Evolutionary conservation across 2,797 vertebrate species (phyloP).

Genomic region (Labeo calbasu): DNA sequence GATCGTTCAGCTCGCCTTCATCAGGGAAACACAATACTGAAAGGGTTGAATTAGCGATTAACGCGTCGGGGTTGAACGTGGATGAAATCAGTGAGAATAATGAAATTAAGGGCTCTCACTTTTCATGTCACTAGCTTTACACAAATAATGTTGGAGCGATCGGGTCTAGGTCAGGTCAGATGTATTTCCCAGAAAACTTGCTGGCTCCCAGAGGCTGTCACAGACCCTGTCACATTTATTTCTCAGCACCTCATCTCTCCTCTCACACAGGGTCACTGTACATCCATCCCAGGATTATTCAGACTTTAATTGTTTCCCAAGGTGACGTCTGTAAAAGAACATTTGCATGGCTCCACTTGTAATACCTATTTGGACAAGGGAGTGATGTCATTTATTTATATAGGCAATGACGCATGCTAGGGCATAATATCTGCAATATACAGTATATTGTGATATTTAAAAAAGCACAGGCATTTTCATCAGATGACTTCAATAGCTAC

Average conservation of each 20-base stretch:
- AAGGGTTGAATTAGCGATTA: not conserved
- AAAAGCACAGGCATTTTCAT: not conserved
- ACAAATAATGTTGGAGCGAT: slow-evolving; percentile 14
- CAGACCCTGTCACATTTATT: slow-evolving; percentile 30
- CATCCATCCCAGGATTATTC: slow-evolving; percentile 12
- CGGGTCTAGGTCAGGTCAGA: slow-evolving; percentile 9
- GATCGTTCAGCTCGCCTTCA: not conserved
- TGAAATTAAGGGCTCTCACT: slow-evolving; percentile 5
- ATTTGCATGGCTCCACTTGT: not conserved
- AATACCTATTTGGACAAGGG: not conserved
- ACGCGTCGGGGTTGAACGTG: not conserved
- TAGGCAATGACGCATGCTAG: not conserved
- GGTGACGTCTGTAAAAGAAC: not conserved
- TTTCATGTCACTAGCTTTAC: slow-evolving; percentile 28
- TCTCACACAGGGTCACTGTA: slow-evolving; percentile 22
- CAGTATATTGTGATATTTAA: not conserved
- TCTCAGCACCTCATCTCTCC: slow-evolving; percentile 40
- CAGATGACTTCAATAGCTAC: not conserved
- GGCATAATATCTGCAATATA: not conserved
- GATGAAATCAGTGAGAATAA: slow-evolving; percentile 21
- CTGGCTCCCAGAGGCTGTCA: slow-evolving; percentile 5
- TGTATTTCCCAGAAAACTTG: slow-evolving; percentile 30
- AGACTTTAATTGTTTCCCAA: slow-evolving; percentile 13
- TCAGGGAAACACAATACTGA: slow-evolving; percentile 21
- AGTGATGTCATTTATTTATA: not conserved